Conservation (phyloP, 2,797 vertebrate genomes). For the Zenarchopterus dispar region DNA sequence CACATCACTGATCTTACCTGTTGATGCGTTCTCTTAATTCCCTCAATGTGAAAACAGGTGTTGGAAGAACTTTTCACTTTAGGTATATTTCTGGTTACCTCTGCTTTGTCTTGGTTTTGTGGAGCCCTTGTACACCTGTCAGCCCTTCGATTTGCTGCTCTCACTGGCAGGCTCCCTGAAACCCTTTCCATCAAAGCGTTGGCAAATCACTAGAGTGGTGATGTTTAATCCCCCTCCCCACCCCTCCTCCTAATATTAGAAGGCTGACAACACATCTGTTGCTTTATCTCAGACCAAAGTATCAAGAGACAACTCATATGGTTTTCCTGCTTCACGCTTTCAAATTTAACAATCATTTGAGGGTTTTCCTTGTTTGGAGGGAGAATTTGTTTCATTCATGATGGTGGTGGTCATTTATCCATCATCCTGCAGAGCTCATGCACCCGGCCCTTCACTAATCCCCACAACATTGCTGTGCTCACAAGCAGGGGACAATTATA, state of each 20-base stretch:
- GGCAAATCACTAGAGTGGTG: slow-evolving; percentile 79
- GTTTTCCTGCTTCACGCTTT: not conserved
- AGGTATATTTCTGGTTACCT: slow-evolving; percentile 67
- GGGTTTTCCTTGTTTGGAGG: not conserved
- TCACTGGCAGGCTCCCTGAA: slow-evolving; percentile 69
- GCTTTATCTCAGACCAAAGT: slow-evolving; percentile 37
- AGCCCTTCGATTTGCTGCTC: slow-evolving; percentile 37
- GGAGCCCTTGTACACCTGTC: slow-evolving; percentile 48
- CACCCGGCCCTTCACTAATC: slow-evolving; percentile 66
- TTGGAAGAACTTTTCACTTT: slow-evolving; percentile 6
- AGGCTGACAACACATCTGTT: slow-evolving; percentile 77
- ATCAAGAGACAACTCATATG: slow-evolving; percentile 12
- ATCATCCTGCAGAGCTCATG: slow-evolving; percentile 55
- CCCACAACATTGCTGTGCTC: slow-evolving; percentile 47
- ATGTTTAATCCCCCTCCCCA: slow-evolving; percentile 74
- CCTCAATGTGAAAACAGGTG: slow-evolving; percentile 13
- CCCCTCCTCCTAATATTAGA: slow-evolving; percentile 62
- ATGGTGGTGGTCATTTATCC: slow-evolving; percentile 41
- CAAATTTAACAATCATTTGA: not conserved
- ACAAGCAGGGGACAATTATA: slow-evolving; percentile 63
- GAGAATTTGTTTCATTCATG: slow-evolving; percentile 28
- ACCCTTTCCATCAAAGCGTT: slow-evolving; percentile 68
- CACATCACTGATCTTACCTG: slow-evolving; percentile 61
- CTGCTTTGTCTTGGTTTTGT: slow-evolving; percentile 33
- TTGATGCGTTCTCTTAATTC: slow-evolving; percentile 25